Base-by-base conservation (phyloP, 2,888 invertebrate species). In the Sesamia inferens region DNA sequence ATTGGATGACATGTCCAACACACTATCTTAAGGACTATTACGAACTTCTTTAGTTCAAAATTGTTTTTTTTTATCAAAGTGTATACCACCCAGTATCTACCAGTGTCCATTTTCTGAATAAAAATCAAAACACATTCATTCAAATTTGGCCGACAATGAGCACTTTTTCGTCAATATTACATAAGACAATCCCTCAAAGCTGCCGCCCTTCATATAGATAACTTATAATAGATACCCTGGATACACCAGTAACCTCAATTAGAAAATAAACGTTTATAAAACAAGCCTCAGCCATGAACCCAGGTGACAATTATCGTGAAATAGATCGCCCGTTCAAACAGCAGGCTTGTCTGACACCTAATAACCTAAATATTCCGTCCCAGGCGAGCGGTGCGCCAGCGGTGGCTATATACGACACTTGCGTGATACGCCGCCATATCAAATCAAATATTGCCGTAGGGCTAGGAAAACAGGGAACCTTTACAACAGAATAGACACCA, bases 341-440 rank as follows among this genome's bases (percentile, higher is more conserved):
- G 78, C 65, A 81, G 86, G 85, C 79, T 85, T 76, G 87, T 79
- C 84, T 54, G 78, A 79, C 85, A 83, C 87, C 87, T 79, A 79
- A 88, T 91, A 89, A 91, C 91, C 88, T 85, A 87, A 90, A 90
- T 89, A 87, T 85, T 84, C 71, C 63, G 84, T 83, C 89, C 85
- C 82, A 71, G 55, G 78, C 81, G 83, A 75, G 71, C 74, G 65
- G 47, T 71, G 24, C 48, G 39, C 61, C 42, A 48, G 54, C 13
- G 69, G 54, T 22, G 65, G 82, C 79, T 81, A 88, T 89, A 91
- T 90, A 87, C 83, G 84, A 58, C 61, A 83, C 76, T 92, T 81
- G 92, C 92, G 92, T 92, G 92, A 63, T 70, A 74, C 71, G 3
- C 5, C 22, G 58, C 81, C 89, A 87, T 92, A 87, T 84, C 85